Percentiles rank a stretch among this genome's conserved stretches.
Conservation (phyloP, 2,888 invertebrate species). For the Leptopilina myrica region DNA sequence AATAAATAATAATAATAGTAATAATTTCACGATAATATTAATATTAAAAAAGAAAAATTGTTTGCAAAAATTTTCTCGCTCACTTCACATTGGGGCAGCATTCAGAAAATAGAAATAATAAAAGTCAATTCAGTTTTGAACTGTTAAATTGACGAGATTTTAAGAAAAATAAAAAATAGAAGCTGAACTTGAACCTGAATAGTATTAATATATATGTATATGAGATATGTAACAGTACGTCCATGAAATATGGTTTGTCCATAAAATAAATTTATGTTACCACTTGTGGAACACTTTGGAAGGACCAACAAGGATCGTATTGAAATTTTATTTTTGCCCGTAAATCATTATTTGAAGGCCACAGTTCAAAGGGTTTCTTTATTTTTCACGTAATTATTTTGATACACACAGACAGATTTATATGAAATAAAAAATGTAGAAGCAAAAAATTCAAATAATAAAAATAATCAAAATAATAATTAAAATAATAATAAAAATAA, state of each 20-base stretch:
- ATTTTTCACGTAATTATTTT: conserved; percentile 3
- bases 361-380: conserved; percentile 29
- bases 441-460: neutral
- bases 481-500: no score
- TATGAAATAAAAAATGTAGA: neutral
- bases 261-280: conserved; percentile 41
- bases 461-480: no score
- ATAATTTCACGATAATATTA: no score
- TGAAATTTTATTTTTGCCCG: conserved; percentile 32
- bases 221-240: conserved; percentile 33
- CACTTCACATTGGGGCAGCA: no score
- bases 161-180: conserved; percentile 26
- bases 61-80: no score
- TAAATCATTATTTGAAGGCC: conserved; percentile 34
- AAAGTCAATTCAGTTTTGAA: conserved; percentile 9
- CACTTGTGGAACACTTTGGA: conserved; percentile 30
- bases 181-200: conserved; percentile 30
- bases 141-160: neutral
- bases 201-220: conserved; percentile 38
- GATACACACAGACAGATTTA: no score
- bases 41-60: no score
- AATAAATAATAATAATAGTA: no score
- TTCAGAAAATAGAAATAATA: conserved; percentile 1
- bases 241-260: conserved; percentile 38
- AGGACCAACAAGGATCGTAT: conserved; percentile 33